These are phyloP conservation scores for Eupithecia dodoneata DNA, from an alignment of 2,888 invertebrate genomes.

Conservation along the genomic window DNA sequence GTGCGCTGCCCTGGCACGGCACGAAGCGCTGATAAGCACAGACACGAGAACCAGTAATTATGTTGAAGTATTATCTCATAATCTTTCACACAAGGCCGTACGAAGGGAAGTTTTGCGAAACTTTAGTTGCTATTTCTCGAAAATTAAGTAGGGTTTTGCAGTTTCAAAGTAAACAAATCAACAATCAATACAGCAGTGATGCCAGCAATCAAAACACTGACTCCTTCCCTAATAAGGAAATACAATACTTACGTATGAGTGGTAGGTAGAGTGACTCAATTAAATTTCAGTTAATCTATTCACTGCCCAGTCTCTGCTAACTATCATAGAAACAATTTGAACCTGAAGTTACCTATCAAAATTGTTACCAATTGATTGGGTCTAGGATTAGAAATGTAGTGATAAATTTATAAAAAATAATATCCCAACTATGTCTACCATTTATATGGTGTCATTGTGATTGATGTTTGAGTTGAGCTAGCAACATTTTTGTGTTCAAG, in stretches of 20 bases:
- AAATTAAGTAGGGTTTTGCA: background rate
- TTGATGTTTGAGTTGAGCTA: conserved; percentile 1
- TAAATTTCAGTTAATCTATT: too few species aligned
- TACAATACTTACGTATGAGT: too few species aligned
- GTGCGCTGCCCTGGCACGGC: conserved; percentile 47
- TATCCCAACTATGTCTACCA: too few species aligned
- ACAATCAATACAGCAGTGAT: conserved; percentile 3
- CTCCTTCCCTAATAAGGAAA: background rate
- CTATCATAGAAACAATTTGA: too few species aligned
- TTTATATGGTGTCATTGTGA: background rate
- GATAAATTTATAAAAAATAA: too few species aligned
- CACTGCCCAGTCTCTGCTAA: too few species aligned
- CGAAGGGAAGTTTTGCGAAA: background rate
- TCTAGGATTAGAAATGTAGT: too few species aligned
- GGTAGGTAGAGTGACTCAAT: too few species aligned
- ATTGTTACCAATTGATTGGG: too few species aligned
- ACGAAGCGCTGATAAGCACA: conserved; percentile 75
- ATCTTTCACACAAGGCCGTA: conserved; percentile 74
- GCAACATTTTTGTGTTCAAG: background rate
- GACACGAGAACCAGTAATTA: conserved; percentile 79
- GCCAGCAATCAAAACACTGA: background rate
- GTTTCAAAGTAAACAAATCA: conserved; percentile 1
- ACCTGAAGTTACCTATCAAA: too few species aligned
- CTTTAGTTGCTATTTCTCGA: background rate
- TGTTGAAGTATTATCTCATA: conserved; percentile 72